Evolutionary conservation across 2,797 vertebrate species (phyloP), one percentile per base, ranked within the genome.

Genomic region (Phataginus tricuspis): DNA sequence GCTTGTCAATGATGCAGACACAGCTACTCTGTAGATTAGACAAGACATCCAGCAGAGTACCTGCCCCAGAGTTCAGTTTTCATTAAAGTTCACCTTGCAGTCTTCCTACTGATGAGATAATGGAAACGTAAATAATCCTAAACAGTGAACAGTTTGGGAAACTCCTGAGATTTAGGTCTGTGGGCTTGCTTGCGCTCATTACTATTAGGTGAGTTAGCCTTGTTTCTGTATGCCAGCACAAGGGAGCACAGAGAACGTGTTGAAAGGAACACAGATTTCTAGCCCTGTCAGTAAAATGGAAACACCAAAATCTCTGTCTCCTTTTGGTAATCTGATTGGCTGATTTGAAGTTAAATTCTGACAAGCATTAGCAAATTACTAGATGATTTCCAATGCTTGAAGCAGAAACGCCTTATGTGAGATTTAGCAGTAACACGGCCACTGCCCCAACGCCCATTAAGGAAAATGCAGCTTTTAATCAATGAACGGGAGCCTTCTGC

Each of bases 401-500:
- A 42, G 34, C 31, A 39, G 27, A 10, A 86, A 79, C 77, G 39
- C 64, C 66, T 72, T 59, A 63, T 61, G 83, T 7, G 25, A 31
- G 45, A 53, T 34, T 93, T 9, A 37, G 95, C 97, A 97, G 88
- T 83, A 89, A 45, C 68, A n/a, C 4, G 29, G n/a, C 3, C 53
- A 7, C 74, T 77, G 75, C 88, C 90, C 91, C 95, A 97, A 96
- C 37, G 64, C 86, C 78, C 79, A 86, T 94, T 95, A 92, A 39
- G 74, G 75, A 61, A 64, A 94, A 90, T 53, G 49, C 89, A 95
- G 79, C 27, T 71, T 97, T 96, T 91, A 25, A 89, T 71, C 78
- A 94, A 49, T 86, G 94, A 95, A 71, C 29, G 74, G 57, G 92
- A 94, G 37, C 7, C 19, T 66, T 69, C 23, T 19, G 53, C 90